Percentiles rank a stretch among this genome's conserved stretches.
These are phyloP conservation scores for Gymnobelideus leadbeateri DNA, from an alignment of 2,113 vertebrate genomes.

Conservation along the genomic window DNA sequence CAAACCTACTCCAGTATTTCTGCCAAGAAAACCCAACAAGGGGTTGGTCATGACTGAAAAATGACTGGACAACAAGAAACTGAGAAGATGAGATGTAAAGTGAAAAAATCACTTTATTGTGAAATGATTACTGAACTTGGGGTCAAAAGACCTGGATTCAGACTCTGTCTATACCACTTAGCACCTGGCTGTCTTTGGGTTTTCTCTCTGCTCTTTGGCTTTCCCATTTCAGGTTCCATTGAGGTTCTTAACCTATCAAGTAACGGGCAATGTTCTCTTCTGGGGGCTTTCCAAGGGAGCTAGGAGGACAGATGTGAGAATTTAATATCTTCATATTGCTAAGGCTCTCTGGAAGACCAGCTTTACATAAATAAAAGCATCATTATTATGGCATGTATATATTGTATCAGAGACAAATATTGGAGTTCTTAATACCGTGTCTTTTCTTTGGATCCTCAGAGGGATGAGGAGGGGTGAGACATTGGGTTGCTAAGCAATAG, in stretches of 20 bases:
- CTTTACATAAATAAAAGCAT: conserved; percentile 74
- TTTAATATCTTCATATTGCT: conserved; percentile 59
- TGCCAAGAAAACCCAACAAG: background rate
- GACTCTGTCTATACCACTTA: background rate
- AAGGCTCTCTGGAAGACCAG: conserved; percentile 56
- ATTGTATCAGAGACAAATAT: conserved; percentile 56
- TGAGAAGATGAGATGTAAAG: background rate
- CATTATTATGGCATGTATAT: conserved; percentile 73
- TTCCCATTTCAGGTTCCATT: background rate
- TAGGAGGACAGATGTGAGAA: conserved; percentile 20
- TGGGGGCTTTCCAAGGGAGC: conserved; percentile 25
- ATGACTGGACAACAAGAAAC: background rate
- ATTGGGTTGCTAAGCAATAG: conserved; percentile 77
- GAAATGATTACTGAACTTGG: background rate
- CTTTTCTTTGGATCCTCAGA: conserved; percentile 68
- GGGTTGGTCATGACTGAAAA: background rate
- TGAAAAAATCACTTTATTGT: background rate
- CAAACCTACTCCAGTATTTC: background rate
- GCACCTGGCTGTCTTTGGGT: background rate
- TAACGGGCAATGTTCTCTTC: conserved; percentile 21
- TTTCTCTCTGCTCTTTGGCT: background rate
- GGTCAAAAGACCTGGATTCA: conserved; percentile 1
- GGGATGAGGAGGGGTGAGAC: conserved; percentile 65
- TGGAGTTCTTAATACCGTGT: conserved; percentile 66
- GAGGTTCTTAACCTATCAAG: background rate